Base-by-base conservation (phyloP, 2,797 vertebrate species). In the Heliangelus exortis region DNA sequence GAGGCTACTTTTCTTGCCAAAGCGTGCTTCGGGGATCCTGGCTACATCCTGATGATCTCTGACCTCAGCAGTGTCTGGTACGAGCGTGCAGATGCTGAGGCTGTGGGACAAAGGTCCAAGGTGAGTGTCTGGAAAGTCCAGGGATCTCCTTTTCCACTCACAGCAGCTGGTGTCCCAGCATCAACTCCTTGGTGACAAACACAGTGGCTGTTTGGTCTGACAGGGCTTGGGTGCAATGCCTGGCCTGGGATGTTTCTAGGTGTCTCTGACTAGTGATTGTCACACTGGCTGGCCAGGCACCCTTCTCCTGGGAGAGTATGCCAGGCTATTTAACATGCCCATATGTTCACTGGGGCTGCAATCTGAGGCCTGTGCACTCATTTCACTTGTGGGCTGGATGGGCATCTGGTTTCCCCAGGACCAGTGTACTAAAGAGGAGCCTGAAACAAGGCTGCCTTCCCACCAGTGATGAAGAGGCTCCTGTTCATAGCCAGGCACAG, bases 81-180 rank as follows among this genome's bases (percentile, higher is more conserved):
- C 0, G 96, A 96, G 80, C 91, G 33, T 36, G 85, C 67, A 51
- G 63, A 89, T 0, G 0, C 72, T 0, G 4, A 90, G 63, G 45
- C 61, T 0, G 95, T 96, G 67, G 67, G 34, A 51, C 95, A 88
- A 66, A 96, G 96, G 91, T 95, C 96, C 43, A 95, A 96, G 96
- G 96, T 96, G 86, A 95, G 94, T 88, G 22, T 68, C 29, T 90
- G 77, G 51, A 45, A 69, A 59, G 69, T 59, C 48, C 33, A 26
- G 48, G 41, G 67, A 39, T 12, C 58, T 91, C 54, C 14, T 78
- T 75, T 91, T 78, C 41, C 90, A 65, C 41, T 80, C 0, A 0
- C 20, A 61, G 47, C n/a, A 68, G 69, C 62, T 86, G 82, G 39
- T 3, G 8, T 41, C 28, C 31, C 41, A 20, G 48, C 16, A 31